Base-by-base conservation (phyloP, 2,113 vertebrate species). In the Nansenia antarctica region DNA sequence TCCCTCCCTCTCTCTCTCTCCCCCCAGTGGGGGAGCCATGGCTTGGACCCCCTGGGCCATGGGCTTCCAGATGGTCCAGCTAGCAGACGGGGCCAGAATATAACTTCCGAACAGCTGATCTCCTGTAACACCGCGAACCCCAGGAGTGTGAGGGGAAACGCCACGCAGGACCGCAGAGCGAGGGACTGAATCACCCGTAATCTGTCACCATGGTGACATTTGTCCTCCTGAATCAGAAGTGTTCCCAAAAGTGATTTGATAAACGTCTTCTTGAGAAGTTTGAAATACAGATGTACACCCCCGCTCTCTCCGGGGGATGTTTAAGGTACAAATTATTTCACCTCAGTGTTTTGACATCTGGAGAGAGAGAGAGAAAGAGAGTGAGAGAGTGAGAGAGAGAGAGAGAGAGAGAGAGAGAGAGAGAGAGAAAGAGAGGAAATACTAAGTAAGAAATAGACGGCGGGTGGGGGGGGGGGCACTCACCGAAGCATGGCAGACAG, bases 401-500 rank as follows among this genome's bases (percentile, higher is more conserved):
- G 47, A 20, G 15, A 6, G n/a, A 7, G 15, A n/a, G n/a, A 52
- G 47, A 7, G 15, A 20, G 20, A 20, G 47, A n/a, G 15, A 52
- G 47, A 20, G 24, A 12, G 42, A 49, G 45, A 24, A 30, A 42
- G 66, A 29, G 62, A 70, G 57, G 74, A 68, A 59, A 29, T 31
- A 73, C 20, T 29, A 14, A 0, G 27, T 24, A n/a, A 70, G 70
- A 70, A 58, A 69, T 63, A 26, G 58, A 34, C 2, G 32, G 59
- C 11, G 20, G n/a, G 1, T 31, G 32, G n/a, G 9, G 35, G 27
- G 59, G 0, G 34, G 20, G 59, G 20, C 5, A 29, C 15, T 76
- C 85, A 64, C 78, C 47, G 81, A 87, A 79, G 79, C 85, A 73
- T 76, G 80, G 82, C 78, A 86, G 88, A 88, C 86, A 88, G 86